Base-by-base conservation (phyloP, 2,888 invertebrate species). In the Cephus rjabovi region DNA sequence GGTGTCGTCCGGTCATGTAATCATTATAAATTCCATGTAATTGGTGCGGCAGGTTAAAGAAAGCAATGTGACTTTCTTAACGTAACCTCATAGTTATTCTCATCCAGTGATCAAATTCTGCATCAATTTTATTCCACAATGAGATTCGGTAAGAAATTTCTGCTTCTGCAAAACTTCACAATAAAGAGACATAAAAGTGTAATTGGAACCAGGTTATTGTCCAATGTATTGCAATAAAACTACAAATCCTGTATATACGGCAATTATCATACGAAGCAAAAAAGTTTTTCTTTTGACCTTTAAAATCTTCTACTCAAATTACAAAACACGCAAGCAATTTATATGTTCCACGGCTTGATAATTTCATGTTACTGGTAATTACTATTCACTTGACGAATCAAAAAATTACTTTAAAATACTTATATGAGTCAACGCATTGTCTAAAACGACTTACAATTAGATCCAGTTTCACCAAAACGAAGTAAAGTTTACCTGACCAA, bases 1-100 rank as follows among this genome's bases (percentile, higher is more conserved):
- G 30, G 11, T 11, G 31, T 11, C 71, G 11, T 33, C 4, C 71
- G 71, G 71, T 71, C 71, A 71, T 71, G 71, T 71, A 71, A 71
- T 34, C 31, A 71, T 71, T 71, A 71, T 34, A 71, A 71, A 71
- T 71, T 71, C 71, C 31, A 34, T 71, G 71, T 71, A 71, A 71
- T 71, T 30, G 34, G 6, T 11, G 71, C 71, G 71, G 34, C 31
- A 33, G 34, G 71, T 71, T 23, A 34, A 71, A 71, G 71, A 71
- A 71, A 71, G 71, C 12, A 71, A 31, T 33, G 71, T 11, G 71
- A 71, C 71, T 71, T 71, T 71, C 71, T 71, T 71, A 30, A 34
- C 6, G 9, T 56, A 23, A 56, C 56, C 56, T 56, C 56, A 56
- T 56, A 56, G 9, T 23, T 56, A 56, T 56, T 56, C 56, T 56